Evolutionary conservation across 2,888 invertebrate species (phyloP).

Genomic region (Diplolepis rosae): DNA sequence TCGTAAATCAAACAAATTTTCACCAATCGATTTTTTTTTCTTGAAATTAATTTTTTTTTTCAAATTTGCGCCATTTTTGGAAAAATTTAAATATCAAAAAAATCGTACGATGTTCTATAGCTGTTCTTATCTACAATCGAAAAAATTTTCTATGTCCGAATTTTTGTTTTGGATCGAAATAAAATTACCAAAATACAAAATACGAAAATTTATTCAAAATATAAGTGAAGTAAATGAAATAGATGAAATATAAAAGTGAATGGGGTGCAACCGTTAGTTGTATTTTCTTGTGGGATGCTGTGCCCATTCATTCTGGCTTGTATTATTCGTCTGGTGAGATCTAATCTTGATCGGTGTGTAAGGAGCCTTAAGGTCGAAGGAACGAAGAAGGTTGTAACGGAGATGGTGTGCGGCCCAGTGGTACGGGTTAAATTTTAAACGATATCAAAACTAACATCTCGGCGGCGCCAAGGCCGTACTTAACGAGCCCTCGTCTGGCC

Average conservation of each 20-base stretch:
- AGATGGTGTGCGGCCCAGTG: conserved; percentile 21
- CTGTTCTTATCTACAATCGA: too few species aligned
- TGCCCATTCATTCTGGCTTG: conserved; percentile 24
- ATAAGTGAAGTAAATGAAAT: neutral
- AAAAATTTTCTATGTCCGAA: too few species aligned
- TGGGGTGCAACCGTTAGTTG: neutral
- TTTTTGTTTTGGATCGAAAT: too few species aligned
- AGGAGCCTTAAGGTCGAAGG: conserved; percentile 45
- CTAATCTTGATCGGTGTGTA: conserved; percentile 46
- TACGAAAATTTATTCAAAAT: neutral
- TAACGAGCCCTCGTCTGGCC: conserved; percentile 63
- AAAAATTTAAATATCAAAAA: too few species aligned
- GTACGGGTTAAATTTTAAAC: conserved; percentile 50
- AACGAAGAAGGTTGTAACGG: conserved; percentile 40
- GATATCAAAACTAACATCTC: conserved; percentile 67
- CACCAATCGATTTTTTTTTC: too few species aligned
- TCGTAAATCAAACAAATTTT: too few species aligned
- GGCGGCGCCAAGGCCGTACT: conserved; percentile 67
- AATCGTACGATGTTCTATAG: too few species aligned
- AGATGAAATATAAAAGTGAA: neutral
- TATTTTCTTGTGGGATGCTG: neutral
- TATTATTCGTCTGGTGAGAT: conserved; percentile 32
- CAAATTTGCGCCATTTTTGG: too few species aligned
- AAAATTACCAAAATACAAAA: too few species aligned
- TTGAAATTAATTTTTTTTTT: too few species aligned